These are phyloP conservation scores for Pollenia griseotomentosa DNA, from an alignment of 2,888 invertebrate species.

Conservation along the genomic window DNA sequence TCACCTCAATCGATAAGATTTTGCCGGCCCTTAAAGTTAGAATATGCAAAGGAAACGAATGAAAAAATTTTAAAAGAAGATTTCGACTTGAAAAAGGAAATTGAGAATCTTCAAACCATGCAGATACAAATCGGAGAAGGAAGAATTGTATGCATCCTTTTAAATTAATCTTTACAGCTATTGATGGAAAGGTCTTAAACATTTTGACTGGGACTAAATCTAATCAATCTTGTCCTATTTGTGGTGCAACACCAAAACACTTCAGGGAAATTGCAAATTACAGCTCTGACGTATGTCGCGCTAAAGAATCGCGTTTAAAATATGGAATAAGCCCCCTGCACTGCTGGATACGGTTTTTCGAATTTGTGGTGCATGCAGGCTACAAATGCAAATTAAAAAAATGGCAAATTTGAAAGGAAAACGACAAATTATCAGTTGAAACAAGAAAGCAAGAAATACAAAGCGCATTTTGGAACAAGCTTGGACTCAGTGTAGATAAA, in stretches of 20 bases:
- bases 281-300: constrained; percentile 24
- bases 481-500: constrained; percentile 41
- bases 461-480: constrained; percentile 37
- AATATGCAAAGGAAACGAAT: background rate
- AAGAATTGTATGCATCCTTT: too few species aligned
- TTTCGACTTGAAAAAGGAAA: too few species aligned
- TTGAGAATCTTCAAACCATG: too few species aligned
- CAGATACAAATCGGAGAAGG: too few species aligned
- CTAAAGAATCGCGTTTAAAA: constrained; percentile 40
- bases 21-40: too few species aligned
- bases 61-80: too few species aligned
- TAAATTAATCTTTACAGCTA: too few species aligned
- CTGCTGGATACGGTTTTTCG: constrained; percentile 48
- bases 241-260: constrained; percentile 15
- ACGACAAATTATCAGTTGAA: background rate
- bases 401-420: constrained; percentile 7
- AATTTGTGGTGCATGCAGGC: constrained; percentile 37
- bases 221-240: background rate
- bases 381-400: constrained; percentile 49
- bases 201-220: too few species aligned
- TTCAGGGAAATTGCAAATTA: constrained; percentile 30
- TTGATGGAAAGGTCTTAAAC: too few species aligned
- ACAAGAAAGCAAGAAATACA: constrained; percentile 40
- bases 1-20: too few species aligned
- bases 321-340: constrained; percentile 48